A percentile compares a stretch with the other conserved stretches of the same genome.
phyloP scores from a whole-genome alignment of 2,797 vertebrate genomes.

The Manis pentadactyla region DNA sequence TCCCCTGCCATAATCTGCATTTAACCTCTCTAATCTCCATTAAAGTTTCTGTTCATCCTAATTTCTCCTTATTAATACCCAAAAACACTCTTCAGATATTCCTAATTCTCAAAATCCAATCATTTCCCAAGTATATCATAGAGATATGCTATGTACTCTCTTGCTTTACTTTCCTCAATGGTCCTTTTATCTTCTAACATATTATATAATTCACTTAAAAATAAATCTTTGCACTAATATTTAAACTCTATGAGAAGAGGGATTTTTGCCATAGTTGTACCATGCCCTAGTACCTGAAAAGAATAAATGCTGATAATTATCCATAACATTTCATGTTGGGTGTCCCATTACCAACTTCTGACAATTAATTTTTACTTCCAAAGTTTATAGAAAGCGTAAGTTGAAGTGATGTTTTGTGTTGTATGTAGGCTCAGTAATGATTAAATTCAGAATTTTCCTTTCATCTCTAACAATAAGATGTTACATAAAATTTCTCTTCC shows the following conservation, averaged over 20 bases:
- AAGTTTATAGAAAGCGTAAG: neutral
- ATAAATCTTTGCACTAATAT: neutral
- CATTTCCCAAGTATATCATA: neutral
- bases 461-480: neutral
- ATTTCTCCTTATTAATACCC: neutral
- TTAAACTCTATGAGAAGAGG: neutral
- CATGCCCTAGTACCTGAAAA: neutral
- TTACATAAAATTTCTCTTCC: neutral
- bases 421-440: neutral
- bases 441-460: constrained; percentile 18
- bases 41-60: neutral
- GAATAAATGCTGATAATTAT: neutral
- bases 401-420: neutral
- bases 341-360: neutral
- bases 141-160: neutral
- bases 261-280: neutral
- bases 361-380: neutral
- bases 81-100: neutral
- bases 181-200: neutral
- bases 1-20: neutral
- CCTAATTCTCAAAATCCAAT: neutral
- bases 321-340: neutral
- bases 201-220: neutral
- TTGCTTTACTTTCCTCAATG: neutral
- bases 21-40: neutral